A percentile compares a stretch with the other conserved stretches of the same genome.
Conservation (phyloP, 2,888 invertebrate species). For the Hetaerina titia region DNA sequence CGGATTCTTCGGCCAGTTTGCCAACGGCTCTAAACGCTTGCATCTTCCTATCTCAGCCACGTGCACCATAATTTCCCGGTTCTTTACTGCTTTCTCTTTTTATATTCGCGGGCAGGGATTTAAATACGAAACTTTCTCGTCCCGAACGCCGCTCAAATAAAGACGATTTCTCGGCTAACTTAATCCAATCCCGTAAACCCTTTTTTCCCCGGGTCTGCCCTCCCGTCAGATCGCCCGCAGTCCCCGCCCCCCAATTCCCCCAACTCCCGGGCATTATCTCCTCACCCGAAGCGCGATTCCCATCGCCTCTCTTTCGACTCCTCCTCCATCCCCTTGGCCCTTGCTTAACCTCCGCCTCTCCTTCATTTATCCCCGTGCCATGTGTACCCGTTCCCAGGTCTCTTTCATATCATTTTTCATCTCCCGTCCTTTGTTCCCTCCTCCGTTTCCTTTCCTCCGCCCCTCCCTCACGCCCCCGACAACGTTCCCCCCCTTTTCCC, state of each 20-base stretch:
- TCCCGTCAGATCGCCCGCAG: too few species aligned
- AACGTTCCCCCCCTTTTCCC: background rate
- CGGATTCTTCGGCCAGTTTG: background rate
- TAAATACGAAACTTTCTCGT: background rate
- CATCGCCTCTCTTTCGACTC: background rate
- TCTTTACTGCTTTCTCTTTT: background rate
- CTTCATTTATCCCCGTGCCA: background rate
- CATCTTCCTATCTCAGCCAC: background rate
- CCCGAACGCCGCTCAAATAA: background rate
- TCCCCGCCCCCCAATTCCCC: too few species aligned
- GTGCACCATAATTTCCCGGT: background rate
- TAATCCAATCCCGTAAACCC: background rate
- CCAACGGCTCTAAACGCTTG: background rate
- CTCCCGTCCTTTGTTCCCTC: background rate
- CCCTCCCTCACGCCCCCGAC: background rate
- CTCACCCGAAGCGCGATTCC: background rate
- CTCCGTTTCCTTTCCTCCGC: background rate
- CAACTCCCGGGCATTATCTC: too few species aligned
- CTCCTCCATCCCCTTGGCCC: background rate
- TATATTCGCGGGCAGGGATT: background rate
- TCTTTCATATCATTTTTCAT: background rate
- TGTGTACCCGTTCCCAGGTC: background rate
- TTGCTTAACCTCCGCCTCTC: background rate
- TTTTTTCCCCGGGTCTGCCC: background rate
- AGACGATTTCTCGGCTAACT: slow-evolving; percentile 2